Conservation (phyloP, 92 coral and sea anemone species). For the Epizoanthus rinbou region DNA sequence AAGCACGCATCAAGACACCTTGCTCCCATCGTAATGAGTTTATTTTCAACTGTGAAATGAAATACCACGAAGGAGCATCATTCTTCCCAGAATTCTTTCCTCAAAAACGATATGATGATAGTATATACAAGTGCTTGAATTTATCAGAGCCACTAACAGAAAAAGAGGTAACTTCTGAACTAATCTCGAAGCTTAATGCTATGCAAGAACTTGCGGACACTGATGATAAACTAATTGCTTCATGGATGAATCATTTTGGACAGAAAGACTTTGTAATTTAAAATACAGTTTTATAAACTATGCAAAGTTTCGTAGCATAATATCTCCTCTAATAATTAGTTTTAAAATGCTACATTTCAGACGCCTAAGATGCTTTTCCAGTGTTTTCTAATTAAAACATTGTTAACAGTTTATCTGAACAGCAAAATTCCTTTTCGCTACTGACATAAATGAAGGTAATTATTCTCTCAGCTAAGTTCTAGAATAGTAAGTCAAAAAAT, state of each 20-base stretch:
- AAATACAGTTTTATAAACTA: not conserved
- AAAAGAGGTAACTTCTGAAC: not conserved
- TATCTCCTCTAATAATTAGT: too few relatives aligned
- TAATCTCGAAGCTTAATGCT: not conserved
- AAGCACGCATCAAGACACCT: too few relatives aligned
- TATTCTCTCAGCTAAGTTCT: too few relatives aligned
- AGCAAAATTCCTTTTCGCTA: too few relatives aligned
- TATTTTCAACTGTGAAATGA: conserved; percentile 28
- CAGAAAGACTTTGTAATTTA: conserved; percentile 14
- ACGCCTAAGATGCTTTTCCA: too few relatives aligned
- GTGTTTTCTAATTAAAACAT: too few relatives aligned
- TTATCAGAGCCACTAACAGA: not conserved
- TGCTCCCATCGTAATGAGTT: conserved; percentile 6
- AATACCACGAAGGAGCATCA: conserved; percentile 20
- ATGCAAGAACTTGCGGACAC: not conserved
- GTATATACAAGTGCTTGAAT: not conserved
- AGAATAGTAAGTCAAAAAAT: too few relatives aligned
- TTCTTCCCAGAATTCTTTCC: conserved; percentile 37
- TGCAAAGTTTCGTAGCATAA: too few relatives aligned
- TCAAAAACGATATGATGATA: conserved; percentile 27
- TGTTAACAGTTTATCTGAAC: too few relatives aligned
- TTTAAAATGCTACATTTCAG: too few relatives aligned
- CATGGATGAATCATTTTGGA: conserved; percentile 43
- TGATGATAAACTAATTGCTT: conserved; percentile 23
- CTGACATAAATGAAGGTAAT: too few relatives aligned